These are phyloP conservation scores for Montipora capitata DNA, from an alignment of 92 coral and sea anemone species.

Conservation along the genomic window DNA sequence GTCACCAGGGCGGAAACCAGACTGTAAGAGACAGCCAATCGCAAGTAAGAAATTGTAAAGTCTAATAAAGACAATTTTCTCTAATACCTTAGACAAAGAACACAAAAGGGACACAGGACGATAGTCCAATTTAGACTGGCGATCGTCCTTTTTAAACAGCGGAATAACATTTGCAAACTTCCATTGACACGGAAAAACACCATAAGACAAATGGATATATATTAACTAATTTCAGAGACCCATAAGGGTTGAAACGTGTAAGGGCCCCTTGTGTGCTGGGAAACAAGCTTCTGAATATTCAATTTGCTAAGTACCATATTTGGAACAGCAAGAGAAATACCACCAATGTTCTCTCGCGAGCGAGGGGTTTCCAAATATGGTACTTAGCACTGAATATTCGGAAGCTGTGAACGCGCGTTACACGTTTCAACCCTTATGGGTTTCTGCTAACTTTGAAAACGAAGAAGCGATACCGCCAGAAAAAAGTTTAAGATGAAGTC, in stretches of 20 bases:
- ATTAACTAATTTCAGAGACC: no score
- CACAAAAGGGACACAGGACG: constrained; percentile 43
- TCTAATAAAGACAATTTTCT: constrained; percentile 12
- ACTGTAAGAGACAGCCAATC: constrained; percentile 13
- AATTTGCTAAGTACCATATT: no score
- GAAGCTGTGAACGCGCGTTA: no score
- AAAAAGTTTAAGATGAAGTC: neutral
- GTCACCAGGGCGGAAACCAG: constrained; percentile 43
- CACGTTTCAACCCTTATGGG: no score
- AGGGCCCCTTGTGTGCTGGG: no score
- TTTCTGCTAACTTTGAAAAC: constrained; percentile 28
- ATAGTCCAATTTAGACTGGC: constrained; percentile 28
- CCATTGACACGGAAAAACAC: constrained; percentile 18
- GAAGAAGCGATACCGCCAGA: neutral
- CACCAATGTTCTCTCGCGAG: no score
- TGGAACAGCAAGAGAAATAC: no score
- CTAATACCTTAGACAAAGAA: constrained; percentile 29
- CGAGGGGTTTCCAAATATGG: no score
- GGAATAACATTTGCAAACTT: constrained; percentile 32
- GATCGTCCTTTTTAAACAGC: constrained; percentile 12
- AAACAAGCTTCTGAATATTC: no score
- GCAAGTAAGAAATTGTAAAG: neutral
- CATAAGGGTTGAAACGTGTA: no score
- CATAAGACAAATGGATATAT: constrained; percentile 13
- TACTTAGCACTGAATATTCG: no score